A percentile compares a stretch with the other conserved stretches of the same genome.
Evolutionary conservation across 2,888 invertebrate genomes (phyloP).

Genomic region (Beris chalybata): DNA sequence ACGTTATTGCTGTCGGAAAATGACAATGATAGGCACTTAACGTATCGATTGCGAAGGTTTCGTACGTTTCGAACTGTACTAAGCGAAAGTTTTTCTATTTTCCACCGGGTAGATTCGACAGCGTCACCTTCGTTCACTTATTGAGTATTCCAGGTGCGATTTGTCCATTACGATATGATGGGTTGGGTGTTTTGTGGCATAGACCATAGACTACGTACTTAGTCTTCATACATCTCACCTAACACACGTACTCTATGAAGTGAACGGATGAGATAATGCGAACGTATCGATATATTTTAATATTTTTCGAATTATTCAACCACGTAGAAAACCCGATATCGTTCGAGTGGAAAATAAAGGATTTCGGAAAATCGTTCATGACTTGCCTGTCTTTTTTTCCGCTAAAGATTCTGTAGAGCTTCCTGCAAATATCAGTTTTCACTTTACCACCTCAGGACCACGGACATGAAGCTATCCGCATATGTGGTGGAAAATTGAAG

Average conservation of each 20-base stretch:
- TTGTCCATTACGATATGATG: slow-evolving; percentile 14
- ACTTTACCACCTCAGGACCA: background rate
- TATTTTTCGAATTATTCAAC: background rate
- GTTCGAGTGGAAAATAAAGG: slow-evolving; percentile 21
- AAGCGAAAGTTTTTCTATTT: too few relatives aligned
- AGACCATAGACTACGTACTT: background rate
- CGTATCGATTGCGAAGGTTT: slow-evolving; percentile 4
- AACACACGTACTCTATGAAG: background rate
- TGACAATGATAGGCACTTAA: slow-evolving; percentile 18
- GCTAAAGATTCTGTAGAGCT: background rate
- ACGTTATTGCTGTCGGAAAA: background rate
- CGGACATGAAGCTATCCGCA: background rate
- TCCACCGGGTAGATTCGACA: too few relatives aligned
- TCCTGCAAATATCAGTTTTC: background rate
- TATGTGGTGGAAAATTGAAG: slow-evolving; percentile 9
- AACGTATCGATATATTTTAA: too few relatives aligned
- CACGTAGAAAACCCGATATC: slow-evolving; percentile 15
- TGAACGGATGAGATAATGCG: too few relatives aligned
- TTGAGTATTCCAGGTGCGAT: slow-evolving; percentile 19
- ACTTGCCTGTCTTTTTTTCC: slow-evolving; percentile 1
- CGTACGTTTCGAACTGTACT: too few relatives aligned
- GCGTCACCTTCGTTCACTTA: background rate
- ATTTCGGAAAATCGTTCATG: slow-evolving; percentile 26
- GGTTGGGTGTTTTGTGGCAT: background rate
- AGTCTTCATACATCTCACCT: background rate